These are phyloP conservation scores for Drosophila sproati DNA, from an alignment of 1,140 invertebrate species.

Conservation along the genomic window DNA sequence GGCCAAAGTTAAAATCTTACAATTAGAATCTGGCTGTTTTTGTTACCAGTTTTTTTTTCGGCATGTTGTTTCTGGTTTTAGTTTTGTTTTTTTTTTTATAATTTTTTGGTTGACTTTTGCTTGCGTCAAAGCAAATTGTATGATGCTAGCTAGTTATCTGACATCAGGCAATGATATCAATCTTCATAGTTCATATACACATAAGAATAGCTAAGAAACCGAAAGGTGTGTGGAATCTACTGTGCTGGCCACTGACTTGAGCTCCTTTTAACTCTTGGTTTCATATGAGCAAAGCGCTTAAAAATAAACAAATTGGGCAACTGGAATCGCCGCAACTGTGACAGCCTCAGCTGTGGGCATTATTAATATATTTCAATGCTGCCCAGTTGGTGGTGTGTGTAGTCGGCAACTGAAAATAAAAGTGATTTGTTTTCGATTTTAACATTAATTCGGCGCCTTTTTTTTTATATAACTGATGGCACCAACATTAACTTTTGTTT, in stretches of 20 bases:
- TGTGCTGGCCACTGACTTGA: slow-evolving; percentile 9
- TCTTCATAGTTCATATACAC: slow-evolving; percentile 69
- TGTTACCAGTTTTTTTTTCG: slow-evolving; percentile 67
- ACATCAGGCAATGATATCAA: slow-evolving; percentile 66
- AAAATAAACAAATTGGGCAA: slow-evolving; percentile 37
- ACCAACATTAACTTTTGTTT: slow-evolving; percentile 56
- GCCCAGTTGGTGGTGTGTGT: slow-evolving; percentile 26
- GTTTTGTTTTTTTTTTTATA: slow-evolving; percentile 9
- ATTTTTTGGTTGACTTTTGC: slow-evolving; percentile 15
- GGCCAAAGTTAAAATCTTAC: slow-evolving; percentile 44
- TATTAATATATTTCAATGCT: slow-evolving; percentile 55
- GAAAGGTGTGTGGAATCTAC: slow-evolving; percentile 55
- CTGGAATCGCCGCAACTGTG: slow-evolving; percentile 1
- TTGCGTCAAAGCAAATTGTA: slow-evolving; percentile 56
- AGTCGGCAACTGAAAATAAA: slow-evolving; percentile 70
- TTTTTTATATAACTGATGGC: slow-evolving; percentile 31
- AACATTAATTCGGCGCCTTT: slow-evolving; percentile 11
- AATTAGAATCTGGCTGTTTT: slow-evolving; percentile 57
- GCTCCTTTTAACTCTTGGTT: slow-evolving; percentile 58
- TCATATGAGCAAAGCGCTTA: slow-evolving; percentile 52
- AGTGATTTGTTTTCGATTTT: slow-evolving; percentile 70
- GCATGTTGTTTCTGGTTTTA: slow-evolving; percentile 1
- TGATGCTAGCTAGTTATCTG: slow-evolving; percentile 36
- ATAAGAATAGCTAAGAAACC: slow-evolving; percentile 54
- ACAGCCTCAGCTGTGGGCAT: slow-evolving; percentile 31